phyloP scores from a whole-genome alignment of 1,140 invertebrate genomes.

The Orchesella cincta region DNA sequence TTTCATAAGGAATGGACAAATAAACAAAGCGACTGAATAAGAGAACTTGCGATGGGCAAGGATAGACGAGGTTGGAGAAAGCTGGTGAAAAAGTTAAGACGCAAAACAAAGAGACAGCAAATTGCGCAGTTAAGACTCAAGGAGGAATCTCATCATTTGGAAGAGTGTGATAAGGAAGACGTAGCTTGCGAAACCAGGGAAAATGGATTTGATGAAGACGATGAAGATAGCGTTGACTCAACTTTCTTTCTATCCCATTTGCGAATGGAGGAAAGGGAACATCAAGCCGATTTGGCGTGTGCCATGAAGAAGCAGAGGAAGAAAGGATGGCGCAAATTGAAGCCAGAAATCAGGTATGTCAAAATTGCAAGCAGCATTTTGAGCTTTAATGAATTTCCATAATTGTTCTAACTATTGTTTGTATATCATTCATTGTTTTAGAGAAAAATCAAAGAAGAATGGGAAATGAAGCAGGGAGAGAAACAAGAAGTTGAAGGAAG shows the following conservation, averaged over 20 bases:
- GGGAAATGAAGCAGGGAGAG: conserved; percentile 31
- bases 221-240: neutral
- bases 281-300: conserved; percentile 29
- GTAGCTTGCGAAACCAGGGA: neutral
- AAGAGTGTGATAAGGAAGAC: neutral
- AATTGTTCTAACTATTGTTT: neutral
- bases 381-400: neutral
- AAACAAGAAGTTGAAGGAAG: conserved; percentile 32
- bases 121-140: conserved; percentile 20
- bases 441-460: conserved; percentile 42
- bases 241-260: conserved; percentile 33
- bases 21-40: too few relatives aligned
- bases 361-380: neutral
- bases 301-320: conserved; percentile 35
- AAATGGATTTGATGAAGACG: neutral
- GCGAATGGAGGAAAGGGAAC: conserved; percentile 40
- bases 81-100: conserved; percentile 47
- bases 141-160: neutral
- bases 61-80: conserved; percentile 48
- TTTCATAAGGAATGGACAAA: too few relatives aligned
- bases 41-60: conserved; percentile 21
- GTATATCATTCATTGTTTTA: conserved; percentile 26
- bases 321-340: conserved; percentile 2
- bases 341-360: conserved; percentile 30
- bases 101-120: conserved; percentile 37